Evolutionary conservation across 2,797 vertebrate genomes (phyloP).

Genomic region (Premnoplex brunnescens): DNA sequence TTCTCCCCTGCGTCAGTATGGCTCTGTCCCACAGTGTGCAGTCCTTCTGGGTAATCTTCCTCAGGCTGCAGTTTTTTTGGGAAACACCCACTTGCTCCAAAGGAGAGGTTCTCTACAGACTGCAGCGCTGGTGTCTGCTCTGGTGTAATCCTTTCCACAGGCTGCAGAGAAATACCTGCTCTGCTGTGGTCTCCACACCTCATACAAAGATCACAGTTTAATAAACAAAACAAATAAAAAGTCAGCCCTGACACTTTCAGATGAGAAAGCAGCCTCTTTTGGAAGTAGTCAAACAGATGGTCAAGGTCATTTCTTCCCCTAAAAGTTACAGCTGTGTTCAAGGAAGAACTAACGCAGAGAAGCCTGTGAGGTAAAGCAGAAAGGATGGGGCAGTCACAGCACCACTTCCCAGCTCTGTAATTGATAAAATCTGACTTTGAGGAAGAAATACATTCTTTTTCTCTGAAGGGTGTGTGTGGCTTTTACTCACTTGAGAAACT

Average conservation of each 20-base stretch:
- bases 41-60: not conserved
- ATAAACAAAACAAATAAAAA: not conserved
- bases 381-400: not conserved
- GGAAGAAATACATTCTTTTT: not conserved
- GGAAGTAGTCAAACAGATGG: not conserved
- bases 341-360: not conserved
- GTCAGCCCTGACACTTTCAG: not conserved
- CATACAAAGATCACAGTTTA: not conserved
- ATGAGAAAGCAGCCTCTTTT: not conserved
- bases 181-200: not conserved
- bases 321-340: fast-evolving
- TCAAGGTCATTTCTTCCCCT: not conserved
- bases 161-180: not conserved
- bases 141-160: not conserved
- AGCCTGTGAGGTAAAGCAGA: not conserved
- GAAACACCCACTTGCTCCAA: not conserved
- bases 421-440: not conserved
- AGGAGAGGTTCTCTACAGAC: fast-evolving
- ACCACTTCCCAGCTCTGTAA: not conserved
- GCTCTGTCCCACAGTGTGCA: not conserved
- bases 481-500: not conserved
- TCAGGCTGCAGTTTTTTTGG: not conserved
- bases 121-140: not conserved
- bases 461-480: not conserved
- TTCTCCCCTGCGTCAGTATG: fast-evolving